Evolutionary conservation across 1,140 invertebrate genomes (phyloP).

Genomic region (Phymorhynchus buccinoides): DNA sequence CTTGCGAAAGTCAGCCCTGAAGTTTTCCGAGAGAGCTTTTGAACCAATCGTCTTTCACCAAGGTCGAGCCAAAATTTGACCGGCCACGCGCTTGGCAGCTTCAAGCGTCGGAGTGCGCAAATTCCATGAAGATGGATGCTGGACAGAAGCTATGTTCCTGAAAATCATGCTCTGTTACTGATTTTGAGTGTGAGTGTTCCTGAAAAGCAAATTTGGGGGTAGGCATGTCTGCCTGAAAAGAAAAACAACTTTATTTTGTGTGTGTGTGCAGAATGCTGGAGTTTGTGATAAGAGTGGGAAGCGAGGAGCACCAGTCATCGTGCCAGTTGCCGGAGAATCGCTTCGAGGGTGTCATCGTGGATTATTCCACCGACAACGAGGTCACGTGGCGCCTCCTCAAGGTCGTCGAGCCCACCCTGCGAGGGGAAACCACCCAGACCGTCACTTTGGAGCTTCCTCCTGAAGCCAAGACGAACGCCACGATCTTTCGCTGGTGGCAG

Average conservation of each 20-base stretch:
- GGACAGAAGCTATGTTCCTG: too few species aligned
- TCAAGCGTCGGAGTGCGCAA: too few species aligned
- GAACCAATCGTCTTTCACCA: too few species aligned
- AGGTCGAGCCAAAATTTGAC: too few species aligned
- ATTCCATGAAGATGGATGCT: too few species aligned
- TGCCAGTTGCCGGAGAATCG: slow-evolving; percentile 60
- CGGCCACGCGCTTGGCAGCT: too few species aligned
- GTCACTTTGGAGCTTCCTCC: slow-evolving; percentile 68
- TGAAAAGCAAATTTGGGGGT: too few species aligned
- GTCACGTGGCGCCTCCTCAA: slow-evolving; percentile 71
- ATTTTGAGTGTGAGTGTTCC: too few species aligned
- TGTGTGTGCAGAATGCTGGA: slow-evolving; percentile 64
- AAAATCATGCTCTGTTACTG: too few species aligned
- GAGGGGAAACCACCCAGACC: slow-evolving; percentile 61
- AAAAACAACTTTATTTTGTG: background rate
- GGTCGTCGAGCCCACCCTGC: slow-evolving; percentile 66
- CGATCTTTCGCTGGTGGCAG: slow-evolving; percentile 75
- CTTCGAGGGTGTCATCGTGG: slow-evolving; percentile 68
- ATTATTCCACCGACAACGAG: slow-evolving; percentile 72
- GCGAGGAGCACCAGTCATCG: slow-evolving; percentile 37
- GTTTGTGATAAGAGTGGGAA: slow-evolving; percentile 68
- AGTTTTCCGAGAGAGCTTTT: too few species aligned
- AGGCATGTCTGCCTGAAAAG: too few species aligned
- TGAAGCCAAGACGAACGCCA: slow-evolving; percentile 69
- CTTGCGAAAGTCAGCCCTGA: too few species aligned